phyloP scores from a whole-genome alignment of 2,888 invertebrate genomes.

The Eulithis testata region DNA sequence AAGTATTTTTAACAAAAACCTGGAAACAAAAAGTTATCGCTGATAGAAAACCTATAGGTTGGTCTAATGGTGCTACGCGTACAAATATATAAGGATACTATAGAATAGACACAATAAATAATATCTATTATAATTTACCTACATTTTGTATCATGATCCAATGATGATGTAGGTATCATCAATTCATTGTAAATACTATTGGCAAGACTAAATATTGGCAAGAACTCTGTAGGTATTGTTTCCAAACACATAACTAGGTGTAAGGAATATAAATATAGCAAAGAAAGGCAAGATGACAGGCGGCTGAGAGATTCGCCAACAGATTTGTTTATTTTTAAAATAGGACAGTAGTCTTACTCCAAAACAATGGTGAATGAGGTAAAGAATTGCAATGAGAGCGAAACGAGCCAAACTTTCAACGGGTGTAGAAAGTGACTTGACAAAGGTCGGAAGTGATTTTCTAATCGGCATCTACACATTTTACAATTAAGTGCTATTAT shows the following conservation, averaged over 20 bases:
- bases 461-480: slow-evolving; percentile 49
- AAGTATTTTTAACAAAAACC: no score
- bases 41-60: no score
- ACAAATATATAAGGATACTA: no score
- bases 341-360: slow-evolving; percentile 5
- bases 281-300: background rate
- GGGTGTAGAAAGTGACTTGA: slow-evolving; percentile 73
- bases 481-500: no score
- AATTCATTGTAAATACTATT: background rate
- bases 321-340: slow-evolving; percentile 14
- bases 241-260: background rate
- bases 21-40: no score
- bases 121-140: no score
- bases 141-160: no score
- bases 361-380: slow-evolving; percentile 29
- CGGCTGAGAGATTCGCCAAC: background rate
- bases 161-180: no score
- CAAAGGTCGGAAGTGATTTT: slow-evolving; percentile 81
- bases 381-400: slow-evolving; percentile 60
- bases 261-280: background rate
- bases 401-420: slow-evolving; percentile 53
- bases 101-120: no score
- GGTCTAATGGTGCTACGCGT: no score
- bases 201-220: slow-evolving; percentile 1
- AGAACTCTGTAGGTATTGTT: background rate